Base-by-base conservation (phyloP, 2,888 invertebrate species). In the Neoascia interrupta region DNA sequence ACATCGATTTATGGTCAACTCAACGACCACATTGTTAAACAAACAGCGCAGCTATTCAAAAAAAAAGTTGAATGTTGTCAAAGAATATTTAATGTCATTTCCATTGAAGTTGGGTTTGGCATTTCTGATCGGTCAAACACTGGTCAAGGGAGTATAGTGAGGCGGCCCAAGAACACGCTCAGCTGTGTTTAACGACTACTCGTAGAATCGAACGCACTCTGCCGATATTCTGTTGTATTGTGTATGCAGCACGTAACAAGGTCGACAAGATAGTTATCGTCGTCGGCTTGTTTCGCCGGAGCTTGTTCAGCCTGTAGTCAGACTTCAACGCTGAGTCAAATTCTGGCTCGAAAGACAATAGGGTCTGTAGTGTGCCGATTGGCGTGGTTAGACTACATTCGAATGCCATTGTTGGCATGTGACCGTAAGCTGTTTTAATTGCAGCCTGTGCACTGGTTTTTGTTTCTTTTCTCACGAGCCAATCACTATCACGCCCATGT, bases 231-330 rank as follows among this genome's bases (percentile, higher is more conserved):
- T 39, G 8, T 31, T 3, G 3, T 31, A n/a, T 5, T 31, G 31
- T 63, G 63, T 72, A 43, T 37, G 15, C 41, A n/a, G 28, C 72
- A 72, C 72, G 72, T 73, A 73, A 73, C 73, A 73, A 73, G 73
- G 73, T 73, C 73, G 41, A 64, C 73, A 64, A 64, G 73, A 51
- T 64, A 73, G 54, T 73, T 73, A 64, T 64, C 64, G 37, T 16
- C 47, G 64, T 5, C 28, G 11, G 54, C 47, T 58, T 39, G 56
- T 45, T 21, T 8, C 4, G 15, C 15, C 6, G 13, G 37, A 6
- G 15, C 15, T 37, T 37, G 21, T 21, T 3, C 54, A n/a, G 36
- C 6, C 53, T 53, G 28, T 63, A 45, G 26, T 37, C 13, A 19
- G 28, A 10, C 13, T 21, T 28, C 18, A n/a, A 23, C 16, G 8